Evolutionary conservation across 2,113 vertebrate genomes (phyloP), one percentile per base, ranked within the genome.

Genomic region (Takifugu flavidus): DNA sequence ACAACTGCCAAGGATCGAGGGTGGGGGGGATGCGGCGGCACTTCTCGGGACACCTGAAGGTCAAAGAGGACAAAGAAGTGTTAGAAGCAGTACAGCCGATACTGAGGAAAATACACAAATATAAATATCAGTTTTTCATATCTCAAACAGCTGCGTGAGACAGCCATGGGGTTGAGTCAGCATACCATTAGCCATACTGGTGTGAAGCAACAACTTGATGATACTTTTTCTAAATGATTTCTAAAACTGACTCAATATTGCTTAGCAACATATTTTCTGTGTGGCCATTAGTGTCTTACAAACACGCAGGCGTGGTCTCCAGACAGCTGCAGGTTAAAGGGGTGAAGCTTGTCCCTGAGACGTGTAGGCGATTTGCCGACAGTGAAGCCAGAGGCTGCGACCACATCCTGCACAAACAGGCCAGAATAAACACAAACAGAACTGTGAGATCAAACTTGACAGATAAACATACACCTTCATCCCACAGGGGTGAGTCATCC

Each of bases 251-350:
- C 20, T 20, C 20, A 20, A 20, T 20, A 20, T 20, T 20, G 20
- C 20, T 20, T 20, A 20, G 20, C 20, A 20, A 20, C 42, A 5
- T 43, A 43, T 6, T 43, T 6, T 13, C 12, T 46, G 45, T 46
- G 45, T 46, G 44, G 11, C 3, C 14, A 4, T 45, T 5, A 2
- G 44, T 5, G 45, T 13, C 89, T 90, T 49, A 92, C 91, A 62
- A 87, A 90, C 49, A 91, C 20, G 39, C 47, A 64, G 74, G 86
- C 83, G 12, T 72, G 25, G 0, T 58, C 67, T 51, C 79, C 84
- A 1, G 79, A 82, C 66, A 92, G 79, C 61, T 86, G 78, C 71
- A 91, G 75, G 78, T 86, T 83, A 51, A 69, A 90, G 13, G 82
- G 69, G 67, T 91, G 89, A 8, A 87, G 77, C 42, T 74, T 77